Conservation (phyloP, 2,888 invertebrate species). For the Orchestes rusci region DNA sequence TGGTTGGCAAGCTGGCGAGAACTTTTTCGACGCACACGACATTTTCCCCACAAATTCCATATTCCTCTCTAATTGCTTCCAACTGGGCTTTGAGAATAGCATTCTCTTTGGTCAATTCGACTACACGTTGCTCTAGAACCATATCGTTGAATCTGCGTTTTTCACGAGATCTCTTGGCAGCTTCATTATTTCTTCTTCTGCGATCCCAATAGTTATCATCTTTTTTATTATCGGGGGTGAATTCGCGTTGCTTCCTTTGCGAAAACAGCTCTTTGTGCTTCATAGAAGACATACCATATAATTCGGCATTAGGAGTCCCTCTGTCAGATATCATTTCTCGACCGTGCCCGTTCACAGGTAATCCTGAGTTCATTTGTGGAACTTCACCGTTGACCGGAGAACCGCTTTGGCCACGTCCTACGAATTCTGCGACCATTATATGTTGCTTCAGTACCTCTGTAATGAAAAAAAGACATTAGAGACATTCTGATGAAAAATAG, state of each 20-base stretch:
- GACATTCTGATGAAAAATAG: background rate
- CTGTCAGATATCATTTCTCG: constrained; percentile 41
- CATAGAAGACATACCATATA: constrained; percentile 44
- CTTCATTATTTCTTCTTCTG: constrained; percentile 91
- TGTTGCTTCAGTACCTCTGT: constrained; percentile 51
- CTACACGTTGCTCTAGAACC: constrained; percentile 89
- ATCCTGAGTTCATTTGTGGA: constrained; percentile 52
- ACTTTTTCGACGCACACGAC: constrained; percentile 86
- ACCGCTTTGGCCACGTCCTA: constrained; percentile 66
- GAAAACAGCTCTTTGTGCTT: constrained; percentile 80
- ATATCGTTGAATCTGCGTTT: constrained; percentile 94
- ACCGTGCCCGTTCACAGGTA: constrained; percentile 45
- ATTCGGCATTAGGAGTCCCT: constrained; percentile 41
- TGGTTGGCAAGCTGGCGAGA: constrained; percentile 74
- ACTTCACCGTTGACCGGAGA: constrained; percentile 64
- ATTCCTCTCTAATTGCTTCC: constrained; percentile 87
- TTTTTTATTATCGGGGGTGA: constrained; percentile 94
- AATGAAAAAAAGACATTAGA: constrained; percentile 28
- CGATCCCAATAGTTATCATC: constrained; percentile 98
- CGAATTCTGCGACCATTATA: constrained; percentile 84
- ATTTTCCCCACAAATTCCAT: constrained; percentile 80
- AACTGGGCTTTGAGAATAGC: constrained; percentile 89
- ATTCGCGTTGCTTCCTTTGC: constrained; percentile 89
- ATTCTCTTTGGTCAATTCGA: constrained; percentile 92
- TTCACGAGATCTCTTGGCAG: constrained; percentile 93